Percentiles rank a stretch among this genome's conserved stretches.
phyloP scores from a whole-genome alignment of 2,888 invertebrate genomes.

The Apodemia hepburni region DNA sequence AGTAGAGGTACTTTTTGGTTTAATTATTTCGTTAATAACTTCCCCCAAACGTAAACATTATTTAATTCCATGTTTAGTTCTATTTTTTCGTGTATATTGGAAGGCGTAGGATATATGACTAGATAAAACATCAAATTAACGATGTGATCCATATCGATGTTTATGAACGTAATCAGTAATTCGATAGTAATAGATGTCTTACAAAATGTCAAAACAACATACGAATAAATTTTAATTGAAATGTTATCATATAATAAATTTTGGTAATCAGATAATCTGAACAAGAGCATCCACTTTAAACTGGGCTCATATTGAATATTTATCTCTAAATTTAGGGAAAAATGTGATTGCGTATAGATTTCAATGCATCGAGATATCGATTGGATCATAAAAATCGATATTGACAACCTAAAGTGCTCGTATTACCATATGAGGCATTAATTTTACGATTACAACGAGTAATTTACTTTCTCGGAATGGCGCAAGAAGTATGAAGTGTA shows the following conservation, averaged over 20 bases:
- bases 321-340: slow-evolving; percentile 31
- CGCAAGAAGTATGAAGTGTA: slow-evolving; percentile 63
- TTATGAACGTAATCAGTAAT: not conserved
- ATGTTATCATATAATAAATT: not conserved
- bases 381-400: slow-evolving; percentile 70
- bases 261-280: slow-evolving; percentile 15
- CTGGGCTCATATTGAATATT: slow-evolving; percentile 23
- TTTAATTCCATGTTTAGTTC: too few species aligned
- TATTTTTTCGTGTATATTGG: too few species aligned
- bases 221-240: not conserved
- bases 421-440: slow-evolving; percentile 68
- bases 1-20: too few species aligned
- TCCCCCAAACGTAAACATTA: too few species aligned
- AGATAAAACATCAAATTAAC: too few species aligned
- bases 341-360: slow-evolving; percentile 35
- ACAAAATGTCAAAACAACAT: slow-evolving; percentile 1
- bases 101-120: too few species aligned
- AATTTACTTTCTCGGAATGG: slow-evolving; percentile 73
- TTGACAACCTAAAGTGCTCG: slow-evolving; percentile 62
- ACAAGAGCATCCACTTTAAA: slow-evolving; percentile 23
- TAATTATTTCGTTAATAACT: too few species aligned
- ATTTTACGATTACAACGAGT: slow-evolving; percentile 67
- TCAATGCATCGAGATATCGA: slow-evolving; percentile 48
- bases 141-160: not conserved
- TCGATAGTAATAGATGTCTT: not conserved